Evolutionary conservation across 37 sponge, comb jelly and placozoan species (phyloP).

Genomic region (Oscarella lobularis): DNA sequence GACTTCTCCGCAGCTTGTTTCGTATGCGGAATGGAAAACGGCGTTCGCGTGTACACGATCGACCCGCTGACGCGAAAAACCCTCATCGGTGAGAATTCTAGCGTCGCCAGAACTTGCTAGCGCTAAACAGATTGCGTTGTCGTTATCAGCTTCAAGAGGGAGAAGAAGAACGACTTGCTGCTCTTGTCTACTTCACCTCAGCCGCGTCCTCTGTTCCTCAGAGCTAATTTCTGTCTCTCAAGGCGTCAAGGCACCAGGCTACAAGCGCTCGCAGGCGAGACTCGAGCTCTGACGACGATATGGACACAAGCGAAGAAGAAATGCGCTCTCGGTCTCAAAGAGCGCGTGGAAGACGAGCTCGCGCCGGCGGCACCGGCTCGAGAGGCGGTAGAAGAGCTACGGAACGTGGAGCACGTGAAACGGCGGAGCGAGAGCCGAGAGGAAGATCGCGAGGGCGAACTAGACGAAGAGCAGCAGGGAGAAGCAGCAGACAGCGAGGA

Average conservation of each 20-base stretch:
- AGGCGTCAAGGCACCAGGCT: too few relatives aligned
- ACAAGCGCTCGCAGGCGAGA: too few relatives aligned
- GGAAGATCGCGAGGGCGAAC: not conserved
- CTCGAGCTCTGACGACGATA: too few relatives aligned
- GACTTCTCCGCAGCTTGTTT: slow-evolving; percentile 78
- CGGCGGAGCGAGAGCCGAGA: not conserved
- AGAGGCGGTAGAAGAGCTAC: not conserved
- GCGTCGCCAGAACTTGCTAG: too few relatives aligned
- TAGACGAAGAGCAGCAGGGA: slow-evolving; percentile 21
- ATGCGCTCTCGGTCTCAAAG: not conserved
- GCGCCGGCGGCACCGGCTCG: not conserved
- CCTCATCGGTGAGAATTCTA: slow-evolving; percentile 27
- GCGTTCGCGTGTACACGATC: slow-evolving; percentile 74
- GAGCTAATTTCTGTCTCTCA: too few relatives aligned
- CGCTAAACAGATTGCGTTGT: too few relatives aligned
- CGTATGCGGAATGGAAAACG: slow-evolving; percentile 71
- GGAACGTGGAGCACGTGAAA: slow-evolving; percentile 7
- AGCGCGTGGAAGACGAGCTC: not conserved
- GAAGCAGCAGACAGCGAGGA: slow-evolving; percentile 8
- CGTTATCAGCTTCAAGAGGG: not conserved
- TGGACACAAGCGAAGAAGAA: not conserved
- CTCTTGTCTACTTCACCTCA: too few relatives aligned
- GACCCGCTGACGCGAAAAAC: slow-evolving; percentile 48
- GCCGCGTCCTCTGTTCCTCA: too few relatives aligned
- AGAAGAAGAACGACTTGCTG: not conserved